Evolutionary conservation across 1,140 invertebrate species (phyloP), one percentile per base, ranked within the genome.

Genomic region (Gryon sp.): DNA sequence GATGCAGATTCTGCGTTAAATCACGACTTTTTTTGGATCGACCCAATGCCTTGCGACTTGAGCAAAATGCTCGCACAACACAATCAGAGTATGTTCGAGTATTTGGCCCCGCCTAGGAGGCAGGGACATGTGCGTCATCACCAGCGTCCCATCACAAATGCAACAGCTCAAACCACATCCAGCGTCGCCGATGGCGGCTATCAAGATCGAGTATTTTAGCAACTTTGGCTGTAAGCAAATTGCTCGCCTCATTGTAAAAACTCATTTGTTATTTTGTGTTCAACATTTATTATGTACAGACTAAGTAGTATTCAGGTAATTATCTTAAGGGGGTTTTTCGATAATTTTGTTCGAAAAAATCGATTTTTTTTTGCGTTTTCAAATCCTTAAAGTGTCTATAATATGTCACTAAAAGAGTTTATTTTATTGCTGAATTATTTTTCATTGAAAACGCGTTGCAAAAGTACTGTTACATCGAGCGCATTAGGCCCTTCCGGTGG

Each of bases 11-110:
- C 94, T 0, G 98, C 98, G 0, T 84, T 99, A 0, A 98, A 99
- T 90, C 97, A 99, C 80, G 97, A 99, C 82, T 99, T 99, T 86
- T 99, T 99, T 86, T 99, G 97, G 96, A 96, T 93, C 1, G 97
- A 98, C 85, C 98, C 98, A 19, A 95, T 98, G 93, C 97, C 97
- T 0, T 94, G 93, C 82, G 96, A 98, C 83, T 88, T 99, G 1
- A 94, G 92, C 18, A 96, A 95, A 89, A 98, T 98, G 96, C 87
- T 99, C 38, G 95, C 95, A 0, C 95, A 97, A 80, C 96, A 98
- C 83, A 94, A 93, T 0, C 96, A 97, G 78, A 98, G 96, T 84
- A 99, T 98, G 97, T 99, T 99, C 83, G 97, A 99, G 86, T 99
- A 96, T 84, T 88, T 98, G 38, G 96, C 97, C 0, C 96, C 96